phyloP scores from a whole-genome alignment of 1,140 invertebrate genomes.

The Camponotus vicinus region DNA sequence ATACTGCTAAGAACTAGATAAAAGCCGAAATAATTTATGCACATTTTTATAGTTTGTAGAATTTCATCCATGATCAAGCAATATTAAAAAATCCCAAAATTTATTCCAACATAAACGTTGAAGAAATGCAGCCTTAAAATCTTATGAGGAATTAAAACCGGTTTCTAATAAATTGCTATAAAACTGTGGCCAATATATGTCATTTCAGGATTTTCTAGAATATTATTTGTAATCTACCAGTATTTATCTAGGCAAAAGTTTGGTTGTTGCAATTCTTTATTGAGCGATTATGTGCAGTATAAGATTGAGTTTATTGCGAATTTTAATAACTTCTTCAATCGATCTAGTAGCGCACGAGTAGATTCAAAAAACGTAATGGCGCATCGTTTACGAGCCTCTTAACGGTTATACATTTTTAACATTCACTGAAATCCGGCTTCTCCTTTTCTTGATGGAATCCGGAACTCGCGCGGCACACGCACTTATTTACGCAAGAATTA shows the following conservation, averaged over 20 bases:
- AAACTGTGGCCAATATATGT: neutral
- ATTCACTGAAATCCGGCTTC: conserved; percentile 51
- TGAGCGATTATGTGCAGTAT: neutral
- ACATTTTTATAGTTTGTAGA: conserved; percentile 21
- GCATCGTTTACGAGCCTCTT: conserved; percentile 66
- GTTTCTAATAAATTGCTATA: neutral
- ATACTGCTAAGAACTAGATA: conserved; percentile 75
- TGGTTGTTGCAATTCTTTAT: conserved; percentile 30
- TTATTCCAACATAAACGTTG: neutral
- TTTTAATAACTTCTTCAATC: conserved; percentile 55
- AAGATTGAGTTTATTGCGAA: conserved; percentile 48
- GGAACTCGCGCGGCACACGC: conserved; percentile 8
- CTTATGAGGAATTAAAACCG: neutral
- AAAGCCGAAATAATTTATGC: conserved; percentile 79
- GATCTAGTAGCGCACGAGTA: conserved; percentile 11
- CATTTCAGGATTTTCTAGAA: neutral
- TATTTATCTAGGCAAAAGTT: conserved; percentile 29
- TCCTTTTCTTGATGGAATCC: neutral
- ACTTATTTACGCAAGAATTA: conserved; percentile 75
- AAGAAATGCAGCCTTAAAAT: neutral
- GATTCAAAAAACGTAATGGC: conserved; percentile 49
- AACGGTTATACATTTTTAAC: conserved; percentile 67
- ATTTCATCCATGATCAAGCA: neutral
- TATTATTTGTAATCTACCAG: neutral
- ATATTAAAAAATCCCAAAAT: neutral